These are phyloP conservation scores for Labeo calbasu DNA, from an alignment of 2,797 vertebrate species.

Conservation along the genomic window DNA sequence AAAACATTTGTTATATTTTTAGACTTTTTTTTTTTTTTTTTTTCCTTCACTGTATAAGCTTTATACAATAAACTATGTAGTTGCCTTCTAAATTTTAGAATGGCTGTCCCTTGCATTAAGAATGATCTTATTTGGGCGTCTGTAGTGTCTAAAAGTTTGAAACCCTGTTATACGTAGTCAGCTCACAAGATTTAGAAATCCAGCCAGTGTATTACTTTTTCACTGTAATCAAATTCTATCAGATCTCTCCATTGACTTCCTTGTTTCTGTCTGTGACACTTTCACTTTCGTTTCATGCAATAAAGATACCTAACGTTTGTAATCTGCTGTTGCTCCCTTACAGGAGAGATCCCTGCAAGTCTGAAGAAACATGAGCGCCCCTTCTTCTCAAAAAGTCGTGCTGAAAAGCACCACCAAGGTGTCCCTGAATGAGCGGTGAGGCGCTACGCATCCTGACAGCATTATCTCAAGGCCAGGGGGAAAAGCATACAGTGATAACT, in stretches of 20 bases:
- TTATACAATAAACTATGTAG: not conserved
- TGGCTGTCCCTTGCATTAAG: no score
- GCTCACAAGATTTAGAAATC: not conserved
- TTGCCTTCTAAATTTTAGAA: not conserved
- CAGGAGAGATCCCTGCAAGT: slow-evolving; percentile 65
- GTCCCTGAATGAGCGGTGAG: slow-evolving; percentile 99
- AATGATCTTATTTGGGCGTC: not conserved
- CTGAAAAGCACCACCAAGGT: slow-evolving; percentile 99
- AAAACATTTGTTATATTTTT: not conserved
- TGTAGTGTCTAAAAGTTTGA: not conserved
- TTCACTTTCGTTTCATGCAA: not conserved
- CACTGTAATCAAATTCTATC: not conserved
- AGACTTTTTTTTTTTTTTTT: not conserved
- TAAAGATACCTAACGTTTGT: not conserved
- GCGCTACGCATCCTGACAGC: slow-evolving; percentile 82
- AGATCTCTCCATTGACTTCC: not conserved
- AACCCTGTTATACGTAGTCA: not conserved
- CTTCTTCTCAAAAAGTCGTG: slow-evolving; percentile 96
- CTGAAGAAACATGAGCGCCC: slow-evolving; percentile 85
- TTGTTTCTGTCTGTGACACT: not conserved
- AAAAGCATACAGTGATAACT: slow-evolving; percentile 62
- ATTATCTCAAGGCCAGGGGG: slow-evolving; percentile 70
- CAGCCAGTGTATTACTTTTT: not conserved
- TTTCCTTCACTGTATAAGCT: not conserved
- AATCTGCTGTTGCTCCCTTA: not conserved